Base-by-base conservation (phyloP, 2,113 vertebrate species). In the Dasypus novemcinctus region DNA sequence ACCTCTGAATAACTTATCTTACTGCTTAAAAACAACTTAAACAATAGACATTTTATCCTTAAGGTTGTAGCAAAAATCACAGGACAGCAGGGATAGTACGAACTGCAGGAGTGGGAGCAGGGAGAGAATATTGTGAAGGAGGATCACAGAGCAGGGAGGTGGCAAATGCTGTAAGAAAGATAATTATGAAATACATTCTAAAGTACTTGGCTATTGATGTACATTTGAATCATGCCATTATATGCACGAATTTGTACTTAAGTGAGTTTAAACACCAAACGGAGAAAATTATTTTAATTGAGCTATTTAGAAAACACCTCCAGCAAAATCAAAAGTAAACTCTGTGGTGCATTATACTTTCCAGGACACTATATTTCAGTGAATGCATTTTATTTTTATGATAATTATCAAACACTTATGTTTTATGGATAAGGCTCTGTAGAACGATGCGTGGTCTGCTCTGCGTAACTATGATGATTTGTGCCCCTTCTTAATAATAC, bases 231-330 rank as follows among this genome's bases (percentile, higher is more conserved):
- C 76, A 89, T 82, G 38, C 52, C 4, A 87, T 94, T 86, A 66
- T 80, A 46, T 46, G 17, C 33, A 52, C 43, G 66, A 13, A 76
- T 94, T 57, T 68, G 18, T 87, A 84, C 49, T 92, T 96, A 93
- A 0, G 7, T 71, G 81, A 87, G 27, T 66, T 90, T 87, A 90
- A 76, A 69, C 85, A 33, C 4, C 87, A 96, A 87, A 46, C 84
- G 46, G 52, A 84, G 85, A 96, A 83, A 91, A 92, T 95, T 85
- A 76, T 87, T 96, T 96, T 94, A 96, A 95, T 82, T 86, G 36
- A 87, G 21, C 66, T 92, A 90, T 90, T 90, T 95, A 90, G 85
- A 94, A 90, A 96, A 95, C 25, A 90, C 43, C 69, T 90, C 74
- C 33, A 94, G 81, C 15, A 85, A 95, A 94, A 80, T 79, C 33